Evolutionary conservation across 2,113 vertebrate species (phyloP), one percentile per base, ranked within the genome.

Genomic region (Anthoscopus minutus): DNA sequence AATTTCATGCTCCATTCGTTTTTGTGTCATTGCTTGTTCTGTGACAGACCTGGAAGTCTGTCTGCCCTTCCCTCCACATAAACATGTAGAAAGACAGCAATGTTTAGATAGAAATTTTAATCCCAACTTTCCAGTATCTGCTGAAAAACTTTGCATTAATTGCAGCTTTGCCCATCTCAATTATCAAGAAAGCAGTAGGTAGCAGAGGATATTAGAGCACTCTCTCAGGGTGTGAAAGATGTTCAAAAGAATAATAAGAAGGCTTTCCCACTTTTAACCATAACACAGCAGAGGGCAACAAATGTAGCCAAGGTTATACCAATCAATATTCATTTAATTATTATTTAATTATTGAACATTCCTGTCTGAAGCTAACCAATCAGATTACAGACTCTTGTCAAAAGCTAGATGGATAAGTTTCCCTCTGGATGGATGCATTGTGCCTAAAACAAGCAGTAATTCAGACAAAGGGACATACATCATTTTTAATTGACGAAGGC

Each of bases 401-500:
- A 93, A 96, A 92, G 65, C 88, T 96, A 97, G 98, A 98, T 98
- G 95, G 97, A 96, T 84, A 81, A 91, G 90, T 96, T 98, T 94
- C 97, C 92, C 84, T 92, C 50, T 93, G 98, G 97, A 98, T 98
- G 96, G 97, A 98, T 97, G 97, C 97, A 96, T 71, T 96, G 97
- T 97, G 96, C 89, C 96, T 96, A 87, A 97, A 97, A 95, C 17
- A 88, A 76, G 89, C 67, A 56, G 92, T 93, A 94, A 89, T 98
- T 97, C 96, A 90, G 94, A 97, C 92, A 96, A 95, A 96, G 96
- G 97, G 92, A 94, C 96, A 98, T 99, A 97, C 97, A 98, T 99
- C 98, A 99, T 97, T 98, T 98, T 98, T 98, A 98, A 99, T 98
- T 98, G 98, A 98, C 89, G 81, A 94, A 95, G 84, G 87, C 86